phyloP scores from a whole-genome alignment of 2,888 invertebrate species.

The Xanthia icteritia region DNA sequence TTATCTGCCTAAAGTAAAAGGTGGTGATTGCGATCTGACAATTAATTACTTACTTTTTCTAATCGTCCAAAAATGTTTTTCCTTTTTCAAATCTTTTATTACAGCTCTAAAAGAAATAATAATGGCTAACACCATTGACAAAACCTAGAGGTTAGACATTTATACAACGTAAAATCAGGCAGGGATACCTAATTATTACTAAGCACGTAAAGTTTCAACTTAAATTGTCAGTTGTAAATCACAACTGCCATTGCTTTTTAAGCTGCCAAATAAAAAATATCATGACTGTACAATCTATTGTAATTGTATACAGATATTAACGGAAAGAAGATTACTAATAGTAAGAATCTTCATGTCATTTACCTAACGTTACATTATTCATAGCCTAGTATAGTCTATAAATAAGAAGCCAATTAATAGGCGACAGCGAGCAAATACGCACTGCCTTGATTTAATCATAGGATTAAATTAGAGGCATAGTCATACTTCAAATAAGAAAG shows the following conservation, averaged over 20 bases:
- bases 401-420: slow-evolving; percentile 56
- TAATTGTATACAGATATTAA: not conserved
- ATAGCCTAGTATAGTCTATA: slow-evolving; percentile 48
- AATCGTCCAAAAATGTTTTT: not conserved
- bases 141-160: not conserved
- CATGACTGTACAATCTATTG: not conserved
- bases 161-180: not conserved
- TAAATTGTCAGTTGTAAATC: not conserved
- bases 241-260: not conserved
- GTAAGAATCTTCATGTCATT: slow-evolving; percentile 44
- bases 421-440: slow-evolving; percentile 34
- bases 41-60: not conserved
- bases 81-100: not conserved
- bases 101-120: not conserved
- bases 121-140: not conserved
- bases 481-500: slow-evolving; percentile 43
- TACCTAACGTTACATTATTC: slow-evolving; percentile 57
- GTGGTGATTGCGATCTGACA: not conserved
- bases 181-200: not conserved
- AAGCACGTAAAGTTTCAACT: not conserved
- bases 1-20: slow-evolving; percentile 8
- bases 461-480: slow-evolving; percentile 44
- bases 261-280: not conserved
- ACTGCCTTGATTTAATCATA: slow-evolving; percentile 52
- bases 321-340: slow-evolving; percentile 33